Evolutionary conservation across 2,113 vertebrate species (phyloP), one percentile per base, ranked within the genome.

Genomic region (Boleophthalmus pectinirostris): DNA sequence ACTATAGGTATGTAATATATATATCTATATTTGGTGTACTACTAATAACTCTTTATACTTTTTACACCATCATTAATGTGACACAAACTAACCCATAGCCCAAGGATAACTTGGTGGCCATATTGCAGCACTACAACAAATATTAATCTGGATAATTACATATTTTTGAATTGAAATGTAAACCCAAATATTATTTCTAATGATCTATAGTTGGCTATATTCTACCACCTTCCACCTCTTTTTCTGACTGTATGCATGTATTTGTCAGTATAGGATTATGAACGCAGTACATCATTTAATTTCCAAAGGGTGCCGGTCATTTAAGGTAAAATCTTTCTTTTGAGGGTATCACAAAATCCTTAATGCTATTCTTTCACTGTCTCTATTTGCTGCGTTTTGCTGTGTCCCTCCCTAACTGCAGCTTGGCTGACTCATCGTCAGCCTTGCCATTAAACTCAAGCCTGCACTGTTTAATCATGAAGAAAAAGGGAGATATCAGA

Each of bases 391-490:
- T 75, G 73, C 56, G 79, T 73, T 91, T 85, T 80, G 67, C 81
- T 80, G 72, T 82, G 75, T 82, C 71, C 68, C 82, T 91, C 90
- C 88, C 85, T 81, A 91, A 90, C 89, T 91, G 86, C 89, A 89
- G 90, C 88, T 81, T 81, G 89, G 82, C 91, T 92, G 91, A 93
- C 87, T 94, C 91, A 93, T 92, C 82, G 79, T 87, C 85, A 85
- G 86, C 86, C 83, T 82, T 84, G 74, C 92, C 89, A 92, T 93
- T 89, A 92, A 84, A 86, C 74, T 84, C 81, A 83, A 89, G 90
- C 89, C 90, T 93, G 90, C 90, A 90, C 83, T 91, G 93, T 92
- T 91, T 90, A 92, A 92, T 89, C 84, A 88, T 88, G 92, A 90
- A 82, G 81, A 80, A 87, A 64, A 64, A 76, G 60, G 82, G 73